Evolutionary conservation across 2,888 invertebrate species (phyloP).

Genomic region (Acrobeloides nanus): DNA sequence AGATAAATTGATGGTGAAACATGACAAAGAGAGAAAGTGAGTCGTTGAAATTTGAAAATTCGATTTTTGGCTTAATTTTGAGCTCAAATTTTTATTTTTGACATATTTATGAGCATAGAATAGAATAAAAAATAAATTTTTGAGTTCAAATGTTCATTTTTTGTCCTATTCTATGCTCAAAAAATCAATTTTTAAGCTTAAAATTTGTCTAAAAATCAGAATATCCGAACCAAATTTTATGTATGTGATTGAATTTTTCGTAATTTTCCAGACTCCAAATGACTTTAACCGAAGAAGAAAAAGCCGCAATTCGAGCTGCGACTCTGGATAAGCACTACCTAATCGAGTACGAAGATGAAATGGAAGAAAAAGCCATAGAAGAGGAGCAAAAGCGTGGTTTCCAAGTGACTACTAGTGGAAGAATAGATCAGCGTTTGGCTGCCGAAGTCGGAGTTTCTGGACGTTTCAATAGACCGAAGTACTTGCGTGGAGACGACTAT

Average conservation of each 20-base stretch:
- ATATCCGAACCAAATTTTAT: too few relatives aligned
- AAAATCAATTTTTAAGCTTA: slow-evolving; percentile 4
- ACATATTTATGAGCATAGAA: too few relatives aligned
- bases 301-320: slow-evolving; percentile 28
- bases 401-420: too few relatives aligned
- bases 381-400: too few relatives aligned
- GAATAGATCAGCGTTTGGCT: slow-evolving; percentile 10
- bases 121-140: slow-evolving; percentile 1
- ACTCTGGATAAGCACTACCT: slow-evolving; percentile 35
- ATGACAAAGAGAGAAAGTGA: not conserved
- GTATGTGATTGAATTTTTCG: too few relatives aligned
- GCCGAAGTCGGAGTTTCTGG: slow-evolving; percentile 10
- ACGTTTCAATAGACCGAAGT: slow-evolving; percentile 8
- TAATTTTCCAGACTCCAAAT: too few relatives aligned
- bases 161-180: slow-evolving; percentile 2
- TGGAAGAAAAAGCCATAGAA: too few relatives aligned
- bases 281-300: slow-evolving; percentile 5
- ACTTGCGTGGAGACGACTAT: slow-evolving; percentile 14
- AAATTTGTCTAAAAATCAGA: not conserved
- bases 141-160: not conserved
- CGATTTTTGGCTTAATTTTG: too few relatives aligned
- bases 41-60: too few relatives aligned
- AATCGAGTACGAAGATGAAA: slow-evolving; percentile 24
- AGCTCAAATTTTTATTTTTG: too few relatives aligned
- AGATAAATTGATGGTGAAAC: not conserved